These are phyloP conservation scores for Stylophora pistillata DNA, from an alignment of 64 coral and sea anemone genomes.

Conservation along the genomic window DNA sequence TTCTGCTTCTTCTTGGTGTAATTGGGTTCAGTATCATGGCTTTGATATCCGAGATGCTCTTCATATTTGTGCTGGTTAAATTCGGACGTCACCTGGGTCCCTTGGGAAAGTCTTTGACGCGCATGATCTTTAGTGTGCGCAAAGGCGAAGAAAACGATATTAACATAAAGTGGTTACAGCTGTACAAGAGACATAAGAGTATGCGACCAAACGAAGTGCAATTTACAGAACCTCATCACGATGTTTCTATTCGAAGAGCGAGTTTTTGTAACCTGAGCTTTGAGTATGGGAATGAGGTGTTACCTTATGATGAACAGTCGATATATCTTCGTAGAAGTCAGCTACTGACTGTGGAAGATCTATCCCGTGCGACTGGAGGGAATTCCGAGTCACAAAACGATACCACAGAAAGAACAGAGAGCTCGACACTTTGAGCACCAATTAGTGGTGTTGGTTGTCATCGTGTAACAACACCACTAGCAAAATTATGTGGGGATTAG, in stretches of 20 bases:
- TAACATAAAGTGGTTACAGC: constrained; percentile 15
- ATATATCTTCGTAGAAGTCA: background rate
- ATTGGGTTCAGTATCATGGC: constrained; percentile 26
- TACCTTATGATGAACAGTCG: background rate
- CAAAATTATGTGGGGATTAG: too few relatives aligned
- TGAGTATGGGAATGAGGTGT: background rate
- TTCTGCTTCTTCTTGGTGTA: constrained; percentile 30
- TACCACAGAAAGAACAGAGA: background rate
- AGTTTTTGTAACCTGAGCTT: constrained; percentile 40
- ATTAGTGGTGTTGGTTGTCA: too few relatives aligned
- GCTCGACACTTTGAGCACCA: background rate
- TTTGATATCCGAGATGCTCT: constrained; percentile 24
- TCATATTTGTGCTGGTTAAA: constrained; percentile 53
- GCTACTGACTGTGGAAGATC: background rate
- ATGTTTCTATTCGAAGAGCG: constrained; percentile 12
- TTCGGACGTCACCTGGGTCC: constrained; percentile 26
- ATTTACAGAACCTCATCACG: background rate
- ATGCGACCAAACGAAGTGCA: background rate
- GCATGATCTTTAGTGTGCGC: constrained; percentile 39
- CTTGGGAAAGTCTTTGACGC: constrained; percentile 1
- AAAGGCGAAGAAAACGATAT: constrained; percentile 40
- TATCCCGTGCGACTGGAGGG: background rate
- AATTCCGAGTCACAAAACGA: background rate
- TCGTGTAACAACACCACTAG: too few relatives aligned
- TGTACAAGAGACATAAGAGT: constrained; percentile 11